Evolutionary conservation across 2,797 vertebrate species (phyloP).

Genomic region (Pseudocheirus occidentalis): DNA sequence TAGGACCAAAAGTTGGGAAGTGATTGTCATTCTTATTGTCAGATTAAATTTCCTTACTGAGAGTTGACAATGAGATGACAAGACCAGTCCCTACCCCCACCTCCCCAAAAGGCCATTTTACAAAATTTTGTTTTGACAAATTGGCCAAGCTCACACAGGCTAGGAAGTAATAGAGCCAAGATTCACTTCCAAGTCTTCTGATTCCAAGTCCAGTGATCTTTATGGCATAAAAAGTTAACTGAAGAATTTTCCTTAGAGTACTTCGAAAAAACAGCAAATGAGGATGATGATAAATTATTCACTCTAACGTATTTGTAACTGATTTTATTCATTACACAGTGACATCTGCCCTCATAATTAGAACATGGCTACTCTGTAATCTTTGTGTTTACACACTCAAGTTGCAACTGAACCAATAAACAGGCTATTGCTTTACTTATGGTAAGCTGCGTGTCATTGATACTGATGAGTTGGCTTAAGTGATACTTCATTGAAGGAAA

Average conservation of each 20-base stretch:
- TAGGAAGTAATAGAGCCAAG: neutral
- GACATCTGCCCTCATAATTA: constrained; percentile 17
- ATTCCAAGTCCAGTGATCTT: neutral
- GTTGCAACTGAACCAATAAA: neutral
- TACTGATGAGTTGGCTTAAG: constrained; percentile 19
- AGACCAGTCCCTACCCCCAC: neutral
- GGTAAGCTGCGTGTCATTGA: constrained; percentile 20
- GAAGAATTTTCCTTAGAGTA: neutral
- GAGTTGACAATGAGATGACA: neutral
- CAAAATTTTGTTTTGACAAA: neutral
- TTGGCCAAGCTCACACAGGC: neutral
- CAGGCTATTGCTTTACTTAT: constrained; percentile 2
- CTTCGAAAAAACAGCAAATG: neutral
- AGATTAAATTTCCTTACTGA: neutral
- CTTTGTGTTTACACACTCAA: neutral
- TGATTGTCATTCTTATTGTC: neutral
- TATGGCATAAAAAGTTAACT: neutral
- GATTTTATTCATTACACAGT: constrained; percentile 27
- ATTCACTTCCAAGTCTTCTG: neutral
- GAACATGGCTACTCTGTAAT: neutral
- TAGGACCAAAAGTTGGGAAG: neutral
- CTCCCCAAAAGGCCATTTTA: neutral
- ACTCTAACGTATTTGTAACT: neutral
- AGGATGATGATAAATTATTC: constrained; percentile 26
- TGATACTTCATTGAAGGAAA: constrained; percentile 44